These are phyloP conservation scores for Aplysia californica DNA, from an alignment of 1,140 invertebrate species.

Conservation along the genomic window DNA sequence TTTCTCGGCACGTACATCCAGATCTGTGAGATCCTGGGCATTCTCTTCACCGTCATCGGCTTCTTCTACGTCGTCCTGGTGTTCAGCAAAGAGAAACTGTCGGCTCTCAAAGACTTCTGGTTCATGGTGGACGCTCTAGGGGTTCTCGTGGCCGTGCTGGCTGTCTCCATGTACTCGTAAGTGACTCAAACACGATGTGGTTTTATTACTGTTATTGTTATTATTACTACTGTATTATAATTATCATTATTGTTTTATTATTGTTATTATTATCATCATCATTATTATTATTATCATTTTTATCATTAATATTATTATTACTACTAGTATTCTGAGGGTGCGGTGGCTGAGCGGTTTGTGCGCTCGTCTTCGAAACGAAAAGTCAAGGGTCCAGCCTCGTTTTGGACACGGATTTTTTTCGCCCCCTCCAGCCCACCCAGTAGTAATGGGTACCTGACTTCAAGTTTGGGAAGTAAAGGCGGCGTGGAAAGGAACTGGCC, in stretches of 20 bases:
- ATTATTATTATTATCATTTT: constrained; percentile 34
- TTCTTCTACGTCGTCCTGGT: background rate
- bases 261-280: no score
- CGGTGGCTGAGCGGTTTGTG: no score
- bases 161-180: constrained; percentile 43
- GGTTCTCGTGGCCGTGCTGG: constrained; percentile 26
- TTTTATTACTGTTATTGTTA: no score
- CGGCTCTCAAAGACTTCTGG: constrained; percentile 17
- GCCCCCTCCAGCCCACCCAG: no score
- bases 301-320: no score
- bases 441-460: no score
- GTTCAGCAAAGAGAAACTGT: background rate
- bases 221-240: no score
- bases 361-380: background rate
- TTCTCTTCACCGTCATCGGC: constrained; percentile 2
- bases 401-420: no score
- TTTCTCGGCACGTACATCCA: background rate
- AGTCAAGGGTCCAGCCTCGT: background rate
- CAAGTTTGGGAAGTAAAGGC: no score
- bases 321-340: constrained; percentile 56
- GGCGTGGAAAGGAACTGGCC: no score
- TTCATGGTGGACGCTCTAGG: constrained; percentile 13
- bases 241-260: no score
- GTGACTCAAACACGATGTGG: no score
- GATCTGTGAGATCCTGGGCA: constrained; percentile 1